Evolutionary conservation across 2,888 invertebrate species (phyloP), one percentile per base, ranked within the genome.

Genomic region (Hydriomena furcata): DNA sequence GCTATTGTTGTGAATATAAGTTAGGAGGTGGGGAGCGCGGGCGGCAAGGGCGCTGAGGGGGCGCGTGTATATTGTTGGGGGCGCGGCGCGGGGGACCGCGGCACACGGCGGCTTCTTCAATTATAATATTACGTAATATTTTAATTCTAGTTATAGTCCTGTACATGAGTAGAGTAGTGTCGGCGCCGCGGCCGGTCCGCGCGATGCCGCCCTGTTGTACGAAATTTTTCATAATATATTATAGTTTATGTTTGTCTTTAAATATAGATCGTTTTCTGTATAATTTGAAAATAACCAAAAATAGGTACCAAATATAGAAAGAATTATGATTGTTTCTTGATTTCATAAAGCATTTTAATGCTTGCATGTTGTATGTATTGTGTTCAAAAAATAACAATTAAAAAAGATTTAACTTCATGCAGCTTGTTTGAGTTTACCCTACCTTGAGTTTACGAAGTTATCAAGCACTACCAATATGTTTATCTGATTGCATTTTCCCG

Each of bases 281-380:
- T 86, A 76, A 85, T 86, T 90, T 87, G 73, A 86, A 82, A 82
- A 71, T 84, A 87, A 89, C 89, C 89, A 89, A 90, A 89, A 88
- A 87, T 89, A 89, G 87, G 82, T 88, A 90, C 89, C 90, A 90
- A 91, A 91, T 90, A 87, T 86, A 91, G 84, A 85, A 77, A 64
- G 80, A 79, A 76, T 82, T 86, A 88, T 84, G 76, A 84, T 84
- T 87, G 83, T 89, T 90, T 89, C 79, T 79, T 89, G 74, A 85
- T 87, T 89, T 87, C 85, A 75, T 79, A 83, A 88, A 90, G 89
- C 89, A 89, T 90, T 80, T 81, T 82, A 63, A 89, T 90, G 91
- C 90, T 90, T 90, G 87, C 90, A 91, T 89, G 90, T 90, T 88
- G 89, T 91, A 90, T 91, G 89, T 91, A 89, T 91, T 91, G 91